A percentile compares a stretch with the other conserved stretches of the same genome.
Conservation (phyloP, 1,140 invertebrate species). For the Brachionus koreanus region DNA sequence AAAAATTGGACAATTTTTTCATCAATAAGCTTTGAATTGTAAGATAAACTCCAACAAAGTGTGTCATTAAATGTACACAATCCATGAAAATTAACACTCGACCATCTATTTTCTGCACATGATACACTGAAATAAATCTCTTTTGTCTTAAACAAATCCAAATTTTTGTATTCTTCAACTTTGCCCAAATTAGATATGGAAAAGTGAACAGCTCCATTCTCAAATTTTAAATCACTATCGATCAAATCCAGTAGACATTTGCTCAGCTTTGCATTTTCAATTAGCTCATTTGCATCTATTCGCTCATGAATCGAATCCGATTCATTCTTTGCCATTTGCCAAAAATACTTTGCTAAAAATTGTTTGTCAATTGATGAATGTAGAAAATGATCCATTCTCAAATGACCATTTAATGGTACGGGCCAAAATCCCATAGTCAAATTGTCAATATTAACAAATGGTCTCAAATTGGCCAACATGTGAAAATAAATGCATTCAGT, state of each 20-base stretch:
- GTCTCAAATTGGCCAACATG: constrained; percentile 21
- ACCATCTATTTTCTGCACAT: not conserved
- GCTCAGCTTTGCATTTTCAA: constrained; percentile 3
- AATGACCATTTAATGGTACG: not conserved
- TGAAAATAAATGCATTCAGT: not conserved
- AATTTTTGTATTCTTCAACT: not conserved
- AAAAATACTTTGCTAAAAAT: not conserved
- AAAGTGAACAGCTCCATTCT: constrained; percentile 15
- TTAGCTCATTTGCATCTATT: not conserved
- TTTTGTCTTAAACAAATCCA: not conserved
- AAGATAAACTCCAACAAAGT: constrained; percentile 4
- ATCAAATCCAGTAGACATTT: not conserved
- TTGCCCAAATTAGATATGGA: not conserved
- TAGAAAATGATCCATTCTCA: not conserved
- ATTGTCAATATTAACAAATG: constrained; percentile 12
- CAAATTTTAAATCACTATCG: not conserved
- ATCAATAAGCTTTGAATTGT: constrained; percentile 1
- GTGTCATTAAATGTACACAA: constrained; percentile 1
- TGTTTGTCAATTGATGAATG: not conserved
- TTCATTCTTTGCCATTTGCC: not conserved
- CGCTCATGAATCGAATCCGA: constrained; percentile 19
- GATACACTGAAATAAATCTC: constrained; percentile 26
- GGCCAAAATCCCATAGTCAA: constrained; percentile 1
- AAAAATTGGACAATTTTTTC: not conserved
- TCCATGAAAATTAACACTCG: not conserved